Percentiles rank a stretch among this genome's conserved stretches.
These are phyloP conservation scores for Drosophila stalkeri DNA, from an alignment of 2,888 invertebrate species.

Conservation along the genomic window DNA sequence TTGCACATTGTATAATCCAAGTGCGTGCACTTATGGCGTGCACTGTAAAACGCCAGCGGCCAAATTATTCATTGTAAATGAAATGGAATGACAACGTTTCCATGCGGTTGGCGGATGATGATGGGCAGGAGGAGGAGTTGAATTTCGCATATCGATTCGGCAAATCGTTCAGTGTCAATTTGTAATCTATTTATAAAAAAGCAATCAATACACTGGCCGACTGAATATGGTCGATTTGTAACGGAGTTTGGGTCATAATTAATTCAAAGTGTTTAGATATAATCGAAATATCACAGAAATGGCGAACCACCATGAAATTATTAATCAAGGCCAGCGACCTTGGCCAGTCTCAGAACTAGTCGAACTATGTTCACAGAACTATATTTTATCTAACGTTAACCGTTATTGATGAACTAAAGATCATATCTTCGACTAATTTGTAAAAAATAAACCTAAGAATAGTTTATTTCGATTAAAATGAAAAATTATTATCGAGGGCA, in stretches of 20 bases:
- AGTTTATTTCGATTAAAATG: too few relatives aligned
- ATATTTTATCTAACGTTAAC: neutral
- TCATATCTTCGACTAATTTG: neutral
- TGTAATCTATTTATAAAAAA: constrained; percentile 40
- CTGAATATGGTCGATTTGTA: neutral
- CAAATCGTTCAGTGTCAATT: constrained; percentile 50
- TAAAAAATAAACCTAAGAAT: neutral
- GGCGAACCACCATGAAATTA: neutral
- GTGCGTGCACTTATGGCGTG: constrained; percentile 58
- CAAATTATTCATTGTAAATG: constrained; percentile 43
- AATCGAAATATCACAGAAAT: neutral
- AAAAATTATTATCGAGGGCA: neutral
- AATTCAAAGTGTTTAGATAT: constrained; percentile 1
- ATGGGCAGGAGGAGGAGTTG: constrained; percentile 18
- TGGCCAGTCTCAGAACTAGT: too few relatives aligned
- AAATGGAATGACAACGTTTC: constrained; percentile 28
- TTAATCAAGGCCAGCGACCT: neutral
- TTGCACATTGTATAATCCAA: constrained; percentile 66
- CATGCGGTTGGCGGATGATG: constrained; percentile 11
- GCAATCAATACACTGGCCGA: constrained; percentile 24
- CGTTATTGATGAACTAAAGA: neutral
- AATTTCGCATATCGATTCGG: constrained; percentile 60
- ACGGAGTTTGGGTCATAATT: neutral
- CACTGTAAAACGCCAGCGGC: constrained; percentile 45
- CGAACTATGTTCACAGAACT: neutral